Evolutionary conservation across 2,888 invertebrate species (phyloP), one percentile per base, ranked within the genome.

Genomic region (Agapostemon virescens): DNA sequence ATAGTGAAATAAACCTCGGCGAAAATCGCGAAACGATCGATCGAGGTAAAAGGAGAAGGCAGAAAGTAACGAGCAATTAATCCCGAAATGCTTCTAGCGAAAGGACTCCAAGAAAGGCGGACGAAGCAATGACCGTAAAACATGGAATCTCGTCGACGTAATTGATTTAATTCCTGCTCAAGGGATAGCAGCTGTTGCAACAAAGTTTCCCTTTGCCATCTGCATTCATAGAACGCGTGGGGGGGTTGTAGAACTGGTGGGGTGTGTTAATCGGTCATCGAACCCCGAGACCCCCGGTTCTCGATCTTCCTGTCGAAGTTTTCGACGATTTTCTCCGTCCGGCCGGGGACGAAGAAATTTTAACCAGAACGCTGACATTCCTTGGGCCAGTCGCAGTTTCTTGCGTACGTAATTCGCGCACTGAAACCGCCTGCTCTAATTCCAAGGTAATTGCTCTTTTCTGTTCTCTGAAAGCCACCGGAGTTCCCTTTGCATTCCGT

Each of bases 401-500:
- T 86, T 88, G 78, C 77, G 75, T 68, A 82, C 81, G 87, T 89
- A 90, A 89, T 90, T 88, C 89, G 89, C 88, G 81, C 88, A 88
- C 87, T 84, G 87, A 83, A 88, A 89, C 90, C 88, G 88, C 85
- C 85, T 84, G 88, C 88, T 90, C 90, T 90, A 89, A 90, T 92
- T 92, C 89, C 90, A 81, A 36, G 69, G 89, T 91, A 91, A 90
- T 92, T 90, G 89, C 90, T 91, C 90, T 90, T 86, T 90, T 90
- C 88, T 88, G 81, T 87, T 77, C 82, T 69, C 69, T 82, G 80
- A 75, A 81, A 82, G 72, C 79, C 64, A 77, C 70, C 45, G 69
- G 61, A 26, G 74, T 69, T 83, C 81, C 80, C 84, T 82, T 84
- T 81, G 87, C 89, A 91, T 90, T 90, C 90, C 91, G 69, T 42